These are phyloP conservation scores for Zeuzera pyrina DNA, from an alignment of 2,888 invertebrate species.

Conservation along the genomic window DNA sequence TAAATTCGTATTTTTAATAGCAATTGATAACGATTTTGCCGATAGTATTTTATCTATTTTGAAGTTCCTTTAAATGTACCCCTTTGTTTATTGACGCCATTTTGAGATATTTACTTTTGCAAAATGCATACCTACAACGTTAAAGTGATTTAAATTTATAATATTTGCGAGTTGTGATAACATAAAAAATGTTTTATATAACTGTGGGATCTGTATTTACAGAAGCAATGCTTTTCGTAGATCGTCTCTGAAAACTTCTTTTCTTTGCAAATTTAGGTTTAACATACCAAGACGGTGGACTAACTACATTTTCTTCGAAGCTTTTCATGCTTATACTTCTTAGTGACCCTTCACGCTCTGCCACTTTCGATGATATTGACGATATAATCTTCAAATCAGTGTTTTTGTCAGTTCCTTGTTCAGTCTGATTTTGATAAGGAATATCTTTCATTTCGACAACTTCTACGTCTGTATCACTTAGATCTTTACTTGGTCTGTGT, in stretches of 20 bases:
- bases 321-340: conserved; percentile 52
- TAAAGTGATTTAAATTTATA: no score
- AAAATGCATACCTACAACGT: no score
- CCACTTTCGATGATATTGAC: conserved; percentile 44
- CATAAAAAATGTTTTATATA: no score
- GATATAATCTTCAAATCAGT: no score
- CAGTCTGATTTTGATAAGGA: conserved; percentile 35
- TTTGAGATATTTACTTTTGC: no score
- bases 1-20: no score
- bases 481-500: conserved; percentile 49
- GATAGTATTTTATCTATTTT: no score
- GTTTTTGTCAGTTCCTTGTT: conserved; percentile 19
- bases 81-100: no score
- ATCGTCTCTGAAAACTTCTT: conserved; percentile 54
- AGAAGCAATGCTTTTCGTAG: conserved; percentile 40
- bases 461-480: conserved; percentile 68
- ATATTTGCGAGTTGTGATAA: no score
- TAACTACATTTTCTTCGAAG: conserved; percentile 44
- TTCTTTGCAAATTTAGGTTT: conserved; percentile 68
- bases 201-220: conserved; percentile 30
- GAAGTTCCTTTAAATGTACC: no score
- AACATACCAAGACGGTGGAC: conserved; percentile 67
- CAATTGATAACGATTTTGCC: no score
- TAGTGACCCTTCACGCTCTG: conserved; percentile 39
- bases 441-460: conserved; percentile 65